Percentiles rank a stretch among this genome's conserved stretches.
phyloP scores from a whole-genome alignment of 2,797 vertebrate genomes.

The Crenuchus spilurus region DNA sequence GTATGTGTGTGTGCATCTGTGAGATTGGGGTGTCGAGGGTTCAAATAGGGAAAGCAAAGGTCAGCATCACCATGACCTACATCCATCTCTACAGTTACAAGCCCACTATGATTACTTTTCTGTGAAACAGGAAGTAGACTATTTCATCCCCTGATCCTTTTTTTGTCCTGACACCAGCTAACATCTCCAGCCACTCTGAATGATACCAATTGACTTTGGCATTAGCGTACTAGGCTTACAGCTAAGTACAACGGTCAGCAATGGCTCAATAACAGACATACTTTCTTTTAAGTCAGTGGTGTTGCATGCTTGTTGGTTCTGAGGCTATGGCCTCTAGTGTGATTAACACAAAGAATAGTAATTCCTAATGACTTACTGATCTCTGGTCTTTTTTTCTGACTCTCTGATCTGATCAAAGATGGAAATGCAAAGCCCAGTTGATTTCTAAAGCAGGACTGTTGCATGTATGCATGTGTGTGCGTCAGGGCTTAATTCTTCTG shows the following conservation, averaged over 20 bases:
- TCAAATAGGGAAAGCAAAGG: slow-evolving; percentile 56
- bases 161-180: slow-evolving; percentile 25
- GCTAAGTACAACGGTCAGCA: background rate
- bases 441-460: background rate
- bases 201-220: slow-evolving; percentile 9
- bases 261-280: slow-evolving; percentile 60
- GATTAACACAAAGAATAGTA: slow-evolving; percentile 18
- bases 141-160: slow-evolving; percentile 63
- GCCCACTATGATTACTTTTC: slow-evolving; percentile 74
- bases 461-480: background rate
- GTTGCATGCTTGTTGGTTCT: slow-evolving; percentile 71
- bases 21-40: slow-evolving; percentile 35
- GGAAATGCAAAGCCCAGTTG: background rate
- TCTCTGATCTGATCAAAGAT: slow-evolving; percentile 42
- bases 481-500: background rate
- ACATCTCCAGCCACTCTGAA: slow-evolving; percentile 45
- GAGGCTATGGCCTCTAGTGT: slow-evolving; percentile 50
- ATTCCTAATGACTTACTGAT: background rate
- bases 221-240: background rate
- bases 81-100: slow-evolving; percentile 69
- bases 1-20: slow-evolving; percentile 10
- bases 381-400: background rate
- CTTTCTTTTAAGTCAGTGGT: slow-evolving; percentile 69
- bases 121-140: slow-evolving; percentile 70
- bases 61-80: slow-evolving; percentile 77